Conservation (phyloP, 2,888 invertebrate genomes). For the Parochlus steinenii region DNA sequence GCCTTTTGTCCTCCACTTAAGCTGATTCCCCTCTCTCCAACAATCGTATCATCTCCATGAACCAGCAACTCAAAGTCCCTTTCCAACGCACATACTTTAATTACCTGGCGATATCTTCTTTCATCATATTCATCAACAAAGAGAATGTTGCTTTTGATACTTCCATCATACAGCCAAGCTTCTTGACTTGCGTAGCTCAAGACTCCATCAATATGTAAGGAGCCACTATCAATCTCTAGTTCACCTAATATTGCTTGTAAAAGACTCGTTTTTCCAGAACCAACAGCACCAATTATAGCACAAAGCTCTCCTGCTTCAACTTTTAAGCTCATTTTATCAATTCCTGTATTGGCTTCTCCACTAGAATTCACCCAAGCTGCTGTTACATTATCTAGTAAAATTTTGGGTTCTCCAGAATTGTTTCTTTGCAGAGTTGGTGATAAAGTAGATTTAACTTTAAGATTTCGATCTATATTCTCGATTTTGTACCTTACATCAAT, state of each 20-base stretch:
- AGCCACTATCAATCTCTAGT: conserved; percentile 42
- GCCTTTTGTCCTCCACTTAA: conserved; percentile 63
- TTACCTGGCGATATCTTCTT: conserved; percentile 31
- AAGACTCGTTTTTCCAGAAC: conserved; percentile 56
- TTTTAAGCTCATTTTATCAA: conserved; percentile 13
- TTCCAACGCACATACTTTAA: conserved; percentile 42
- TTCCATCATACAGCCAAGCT: conserved; percentile 65
- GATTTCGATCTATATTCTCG: no score
- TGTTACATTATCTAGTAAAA: conserved; percentile 12
- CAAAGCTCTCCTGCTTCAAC: conserved; percentile 11
- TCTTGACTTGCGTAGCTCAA: conserved; percentile 66
- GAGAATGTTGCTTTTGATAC: conserved; percentile 80
- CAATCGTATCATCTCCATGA: conserved; percentile 33
- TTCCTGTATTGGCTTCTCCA: conserved; percentile 6
- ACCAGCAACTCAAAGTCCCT: conserved; percentile 46
- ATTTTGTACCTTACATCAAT: no score
- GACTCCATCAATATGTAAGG: conserved; percentile 39
- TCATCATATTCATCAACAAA: conserved; percentile 63
- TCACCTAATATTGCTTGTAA: conserved; percentile 59
- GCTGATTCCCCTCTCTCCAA: conserved; percentile 51
- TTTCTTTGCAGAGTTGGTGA: no score
- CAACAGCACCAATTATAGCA: conserved; percentile 54
- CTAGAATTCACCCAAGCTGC: conserved; percentile 10
- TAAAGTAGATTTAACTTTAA: no score
- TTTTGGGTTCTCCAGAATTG: no score